Conservation (phyloP, 2,888 invertebrate genomes). For the Drosophila robusta region DNA sequence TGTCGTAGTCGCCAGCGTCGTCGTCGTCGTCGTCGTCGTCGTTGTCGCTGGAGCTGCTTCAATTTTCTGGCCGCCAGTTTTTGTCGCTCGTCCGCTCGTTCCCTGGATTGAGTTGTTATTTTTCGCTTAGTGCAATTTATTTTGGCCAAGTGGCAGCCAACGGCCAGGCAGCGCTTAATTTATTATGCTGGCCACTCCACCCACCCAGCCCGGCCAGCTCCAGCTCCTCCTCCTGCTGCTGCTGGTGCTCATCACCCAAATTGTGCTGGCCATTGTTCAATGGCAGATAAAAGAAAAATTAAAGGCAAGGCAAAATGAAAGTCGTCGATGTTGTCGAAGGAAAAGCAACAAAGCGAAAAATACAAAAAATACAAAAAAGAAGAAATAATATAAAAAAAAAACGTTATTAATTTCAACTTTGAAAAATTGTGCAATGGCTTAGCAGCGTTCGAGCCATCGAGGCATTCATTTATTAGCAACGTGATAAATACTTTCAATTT, state of each 20-base stretch:
- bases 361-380: constrained; percentile 5
- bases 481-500: constrained; percentile 81
- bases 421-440: constrained; percentile 79
- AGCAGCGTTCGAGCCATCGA: constrained; percentile 60
- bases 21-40: constrained; percentile 9
- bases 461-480: constrained; percentile 77
- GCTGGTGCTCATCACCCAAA: constrained; percentile 54
- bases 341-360: constrained; percentile 29
- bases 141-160: constrained; percentile 81
- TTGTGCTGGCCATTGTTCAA: constrained; percentile 77
- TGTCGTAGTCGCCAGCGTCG: constrained; percentile 44
- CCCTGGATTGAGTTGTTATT: constrained; percentile 77
- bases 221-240: constrained; percentile 3
- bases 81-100: constrained; percentile 66
- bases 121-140: constrained; percentile 81
- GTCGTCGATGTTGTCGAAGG: constrained; percentile 34
- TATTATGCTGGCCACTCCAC: constrained; percentile 71
- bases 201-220: not conserved
- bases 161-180: constrained; percentile 79
- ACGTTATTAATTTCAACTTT: constrained; percentile 79
- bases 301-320: constrained; percentile 77
- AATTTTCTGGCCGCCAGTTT: constrained; percentile 80
- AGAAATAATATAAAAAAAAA: constrained; percentile 33
- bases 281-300: constrained; percentile 81
- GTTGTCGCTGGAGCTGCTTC: constrained; percentile 62